Percentiles rank a stretch among this genome's conserved stretches.
phyloP scores from a whole-genome alignment of 2,888 invertebrate species.

The Pocota personata region DNA sequence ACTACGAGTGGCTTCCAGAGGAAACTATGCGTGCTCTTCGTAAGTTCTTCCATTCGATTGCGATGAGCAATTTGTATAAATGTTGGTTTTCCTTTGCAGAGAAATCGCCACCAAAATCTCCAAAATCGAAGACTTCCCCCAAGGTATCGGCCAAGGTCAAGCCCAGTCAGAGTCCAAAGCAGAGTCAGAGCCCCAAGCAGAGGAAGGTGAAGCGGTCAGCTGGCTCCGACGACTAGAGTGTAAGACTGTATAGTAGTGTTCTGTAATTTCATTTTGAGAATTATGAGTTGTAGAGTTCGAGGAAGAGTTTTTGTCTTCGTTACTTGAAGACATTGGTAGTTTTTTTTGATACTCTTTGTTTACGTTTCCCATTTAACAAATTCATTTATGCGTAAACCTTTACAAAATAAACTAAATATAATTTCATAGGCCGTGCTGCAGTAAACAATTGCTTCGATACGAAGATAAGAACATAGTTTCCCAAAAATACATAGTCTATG shows the following conservation, averaged over 20 bases:
- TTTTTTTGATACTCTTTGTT: conserved; percentile 68
- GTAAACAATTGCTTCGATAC: not conserved
- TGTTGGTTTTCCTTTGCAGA: conserved; percentile 84
- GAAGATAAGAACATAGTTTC: conserved; percentile 22
- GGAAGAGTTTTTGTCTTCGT: conserved; percentile 72
- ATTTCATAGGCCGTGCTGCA: conserved; percentile 33
- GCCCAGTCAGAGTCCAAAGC: conserved; percentile 87
- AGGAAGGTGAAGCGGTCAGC: conserved; percentile 90
- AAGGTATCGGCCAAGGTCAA: conserved; percentile 83
- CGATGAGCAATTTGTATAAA: not conserved
- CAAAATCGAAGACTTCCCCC: conserved; percentile 85
- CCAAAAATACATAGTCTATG: conserved; percentile 32
- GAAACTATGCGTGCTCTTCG: conserved; percentile 93
- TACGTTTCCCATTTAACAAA: conserved; percentile 32
- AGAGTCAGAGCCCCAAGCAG: conserved; percentile 88
- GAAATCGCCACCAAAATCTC: conserved; percentile 86
- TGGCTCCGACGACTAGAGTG: conserved; percentile 86
- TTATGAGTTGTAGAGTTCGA: conserved; percentile 57
- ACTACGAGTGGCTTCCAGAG: conserved; percentile 99
- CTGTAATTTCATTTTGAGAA: conserved; percentile 63
- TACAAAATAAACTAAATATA: conserved; percentile 6
- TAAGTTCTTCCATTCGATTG: conserved; percentile 83
- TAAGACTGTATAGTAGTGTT: conserved; percentile 73
- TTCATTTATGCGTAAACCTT: conserved; percentile 38
- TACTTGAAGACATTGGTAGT: conserved; percentile 70